Evolutionary conservation across 2,113 vertebrate genomes (phyloP).

Genomic region (Passer domesticus): DNA sequence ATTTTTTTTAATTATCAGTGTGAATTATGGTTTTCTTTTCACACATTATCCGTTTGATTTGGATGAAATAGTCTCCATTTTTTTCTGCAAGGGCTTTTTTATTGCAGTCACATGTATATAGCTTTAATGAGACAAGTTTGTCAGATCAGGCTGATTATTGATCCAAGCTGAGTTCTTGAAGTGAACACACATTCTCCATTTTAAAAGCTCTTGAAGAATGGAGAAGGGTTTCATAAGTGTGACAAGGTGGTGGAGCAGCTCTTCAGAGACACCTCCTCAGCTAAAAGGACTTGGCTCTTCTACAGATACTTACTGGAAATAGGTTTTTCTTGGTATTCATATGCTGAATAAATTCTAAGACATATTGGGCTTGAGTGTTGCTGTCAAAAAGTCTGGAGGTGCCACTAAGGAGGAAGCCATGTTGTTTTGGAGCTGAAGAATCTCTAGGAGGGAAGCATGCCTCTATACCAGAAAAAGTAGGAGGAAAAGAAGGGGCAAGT

Average conservation of each 20-base stretch:
- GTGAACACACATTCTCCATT: background rate
- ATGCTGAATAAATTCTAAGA: background rate
- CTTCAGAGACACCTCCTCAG: background rate
- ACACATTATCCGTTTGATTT: background rate
- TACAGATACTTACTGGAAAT: background rate
- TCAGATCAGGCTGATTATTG: background rate
- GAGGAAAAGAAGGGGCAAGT: background rate
- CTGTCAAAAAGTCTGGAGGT: background rate
- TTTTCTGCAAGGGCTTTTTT: background rate
- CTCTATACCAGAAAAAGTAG: background rate
- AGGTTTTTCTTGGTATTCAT: background rate
- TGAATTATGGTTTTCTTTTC: background rate
- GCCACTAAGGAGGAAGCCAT: background rate
- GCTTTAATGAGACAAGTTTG: background rate
- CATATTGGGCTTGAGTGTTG: background rate
- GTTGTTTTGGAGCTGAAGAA: background rate
- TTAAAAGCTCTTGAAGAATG: background rate
- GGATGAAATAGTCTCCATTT: background rate
- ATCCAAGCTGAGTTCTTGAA: background rate
- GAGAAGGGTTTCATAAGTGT: background rate
- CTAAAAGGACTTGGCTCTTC: background rate
- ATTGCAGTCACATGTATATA: background rate
- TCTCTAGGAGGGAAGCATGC: background rate
- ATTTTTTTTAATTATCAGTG: background rate
- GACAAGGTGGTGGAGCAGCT: background rate